Evolutionary conservation across 1,140 invertebrate genomes (phyloP), one percentile per base, ranked within the genome.

Genomic region (Aphelinus certus): DNA sequence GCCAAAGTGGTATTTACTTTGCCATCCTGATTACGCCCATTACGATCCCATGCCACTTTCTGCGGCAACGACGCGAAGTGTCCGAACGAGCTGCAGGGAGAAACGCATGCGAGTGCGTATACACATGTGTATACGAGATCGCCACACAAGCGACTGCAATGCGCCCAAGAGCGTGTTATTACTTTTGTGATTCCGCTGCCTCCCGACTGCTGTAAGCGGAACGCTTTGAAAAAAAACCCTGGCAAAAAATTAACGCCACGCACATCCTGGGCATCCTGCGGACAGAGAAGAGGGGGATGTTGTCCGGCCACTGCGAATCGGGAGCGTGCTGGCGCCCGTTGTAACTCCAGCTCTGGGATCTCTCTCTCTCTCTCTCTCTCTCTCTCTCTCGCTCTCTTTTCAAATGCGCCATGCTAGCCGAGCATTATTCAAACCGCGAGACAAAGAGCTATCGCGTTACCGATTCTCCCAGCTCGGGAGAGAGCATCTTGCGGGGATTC

Each of bases 371-470:
- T n/a, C n/a, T n/a, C 51, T 53, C 51, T 9, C 51, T 53, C n/a
- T n/a, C n/a, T 26, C 26, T 26, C 26, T 26, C 26, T 26, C 51
- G 4, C 51, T 53, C 51, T 53, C 63, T 66, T 67, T 70, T 75
- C 71, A 71, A 10, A 75, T 53, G 58, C 47, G 53, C 73, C 73
- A 71, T 7, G 56, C 68, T 65, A 71, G 58, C 68, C 73, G 42
- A 57, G 68, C 62, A 75, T 75, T 75, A 71, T 75, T 75, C 73
- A 66, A 55, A 7, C 61, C 47, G 3, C 55, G 69, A 76, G 70
- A 76, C 75, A 76, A 76, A 76, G 56, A 57, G 48, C 64, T 53
- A 76, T 76, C 75, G 63, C 49, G 58, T 76, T 76, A 76, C 75
- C 69, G 56, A 64, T 70, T 53, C 73, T 71, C 58, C 67, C 61